Evolutionary conservation across 2,797 vertebrate genomes (phyloP).

Genomic region (Siniperca scherzeri): DNA sequence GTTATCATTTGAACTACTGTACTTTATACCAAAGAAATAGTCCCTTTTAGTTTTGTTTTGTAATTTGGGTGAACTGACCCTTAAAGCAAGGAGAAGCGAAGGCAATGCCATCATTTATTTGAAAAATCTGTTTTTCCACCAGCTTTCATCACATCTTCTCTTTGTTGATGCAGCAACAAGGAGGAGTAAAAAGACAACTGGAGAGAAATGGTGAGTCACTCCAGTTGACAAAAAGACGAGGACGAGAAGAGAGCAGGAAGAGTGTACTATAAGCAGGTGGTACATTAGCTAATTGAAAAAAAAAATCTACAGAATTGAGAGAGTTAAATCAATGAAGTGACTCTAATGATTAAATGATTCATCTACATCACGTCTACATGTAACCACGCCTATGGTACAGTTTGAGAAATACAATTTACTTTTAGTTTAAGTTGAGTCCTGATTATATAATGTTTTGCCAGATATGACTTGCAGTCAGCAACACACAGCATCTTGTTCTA

Average conservation of each 20-base stretch:
- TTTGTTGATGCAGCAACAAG: conserved; percentile 41
- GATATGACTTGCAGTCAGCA: conserved; percentile 31
- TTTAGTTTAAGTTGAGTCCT: conserved; percentile 21
- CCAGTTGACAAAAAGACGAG: conserved; percentile 25
- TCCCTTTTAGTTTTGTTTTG: neutral
- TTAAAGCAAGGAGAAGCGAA: neutral
- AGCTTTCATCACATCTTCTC: conserved; percentile 19
- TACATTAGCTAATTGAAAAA: conserved; percentile 67
- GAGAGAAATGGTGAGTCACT: conserved; percentile 40
- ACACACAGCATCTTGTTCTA: conserved; percentile 19
- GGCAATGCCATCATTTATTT: conserved; percentile 10
- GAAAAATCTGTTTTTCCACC: neutral
- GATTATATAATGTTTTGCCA: conserved; percentile 29
- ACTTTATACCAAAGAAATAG: neutral
- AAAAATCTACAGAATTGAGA: conserved; percentile 34
- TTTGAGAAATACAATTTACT: conserved; percentile 14
- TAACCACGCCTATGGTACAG: neutral
- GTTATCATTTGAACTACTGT: neutral
- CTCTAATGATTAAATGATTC: conserved; percentile 52
- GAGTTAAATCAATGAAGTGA: conserved; percentile 55
- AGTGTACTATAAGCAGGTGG: conserved; percentile 32
- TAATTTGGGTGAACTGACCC: conserved; percentile 1
- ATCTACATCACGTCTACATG: conserved; percentile 25
- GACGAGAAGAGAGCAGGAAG: conserved; percentile 27
- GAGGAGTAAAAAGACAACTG: conserved; percentile 16